Evolutionary conservation across 2,888 invertebrate genomes (phyloP), one percentile per base, ranked within the genome.

Genomic region (Hesperia comma): DNA sequence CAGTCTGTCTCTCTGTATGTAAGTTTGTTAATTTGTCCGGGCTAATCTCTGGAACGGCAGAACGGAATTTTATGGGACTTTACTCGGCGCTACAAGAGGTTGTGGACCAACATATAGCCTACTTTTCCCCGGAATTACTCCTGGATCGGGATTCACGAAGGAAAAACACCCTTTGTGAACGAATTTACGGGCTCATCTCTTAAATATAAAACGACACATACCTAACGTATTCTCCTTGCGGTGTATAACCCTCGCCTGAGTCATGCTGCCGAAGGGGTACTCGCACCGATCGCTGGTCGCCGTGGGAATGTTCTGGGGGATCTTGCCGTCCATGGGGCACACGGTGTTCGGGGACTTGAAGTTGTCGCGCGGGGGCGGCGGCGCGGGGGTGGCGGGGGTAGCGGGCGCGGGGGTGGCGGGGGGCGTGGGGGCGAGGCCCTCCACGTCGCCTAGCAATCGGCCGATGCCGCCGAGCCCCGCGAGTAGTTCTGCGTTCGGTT

Each of bases 221-320:
- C 93, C 93, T 76, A 94, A 77, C 51, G 94, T 93, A 72, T 94
- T 93, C 81, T 94, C 96, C 79, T 96, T 95, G 79, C 95, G 94
- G 80, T 97, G 97, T 88, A 97, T 96, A 60, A 97, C 97, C 85
- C 97, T 95, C 71, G 96, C 96, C 82, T 97, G 96, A 56, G 97
- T 97, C 98, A 98, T 98, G 86, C 97, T 97, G 79, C 97, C 96
- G 85, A 98, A 98, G 51, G 98, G 97, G 89, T 95, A 98, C 81
- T 94, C 94, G 79, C 94, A 91, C 1, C 83, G 95, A 93, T 85
- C 96, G n/a, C 89, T 80, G 17, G 87, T 81, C 46, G 91, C 92
- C 70, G 88, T 94, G 87, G 86, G 94, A 77, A 93, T 92, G 84
- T 89, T 93, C 75, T 92, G 93, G 75, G 94, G 92, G 77, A 93